Evolutionary conservation across 2,888 invertebrate species (phyloP).

Genomic region (Rhagophthalmus giganteus): DNA sequence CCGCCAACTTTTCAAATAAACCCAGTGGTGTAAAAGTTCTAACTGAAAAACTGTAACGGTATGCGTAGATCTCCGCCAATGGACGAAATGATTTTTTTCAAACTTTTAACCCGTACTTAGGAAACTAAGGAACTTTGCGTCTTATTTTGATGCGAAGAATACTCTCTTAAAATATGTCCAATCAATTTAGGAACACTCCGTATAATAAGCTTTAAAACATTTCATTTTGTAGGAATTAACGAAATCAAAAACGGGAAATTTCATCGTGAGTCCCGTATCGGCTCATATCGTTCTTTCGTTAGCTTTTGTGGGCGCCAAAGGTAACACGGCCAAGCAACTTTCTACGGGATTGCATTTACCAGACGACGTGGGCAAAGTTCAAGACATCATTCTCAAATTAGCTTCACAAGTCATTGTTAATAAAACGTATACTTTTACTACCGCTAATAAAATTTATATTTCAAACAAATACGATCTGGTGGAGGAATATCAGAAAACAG

Average conservation of each 20-base stretch:
- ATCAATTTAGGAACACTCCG: too few relatives aligned
- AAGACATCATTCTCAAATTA: slow-evolving; percentile 28
- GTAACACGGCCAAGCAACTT: slow-evolving; percentile 43
- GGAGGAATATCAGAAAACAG: slow-evolving; percentile 60
- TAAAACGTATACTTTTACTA: slow-evolving; percentile 35
- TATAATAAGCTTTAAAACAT: too few relatives aligned
- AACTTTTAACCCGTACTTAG: too few relatives aligned
- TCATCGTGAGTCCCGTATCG: slow-evolving; percentile 48
- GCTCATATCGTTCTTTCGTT: slow-evolving; percentile 47
- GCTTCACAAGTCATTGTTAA: slow-evolving; percentile 31
- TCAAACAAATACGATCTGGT: slow-evolving; percentile 59
- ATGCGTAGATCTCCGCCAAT: too few relatives aligned
- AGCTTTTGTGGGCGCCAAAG: slow-evolving; percentile 44
- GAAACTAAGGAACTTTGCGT: neutral
- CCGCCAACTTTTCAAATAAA: too few relatives aligned
- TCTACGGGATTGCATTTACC: slow-evolving; percentile 31
- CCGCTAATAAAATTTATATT: slow-evolving; percentile 64
- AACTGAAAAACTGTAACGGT: too few relatives aligned
- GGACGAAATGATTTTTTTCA: too few relatives aligned
- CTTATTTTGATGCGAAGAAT: too few relatives aligned
- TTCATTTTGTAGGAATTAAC: slow-evolving; percentile 7
- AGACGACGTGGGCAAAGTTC: slow-evolving; percentile 13
- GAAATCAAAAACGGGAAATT: slow-evolving; percentile 35
- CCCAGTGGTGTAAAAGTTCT: too few relatives aligned
- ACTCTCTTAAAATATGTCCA: too few relatives aligned